Conservation (phyloP, 2,113 vertebrate genomes). For the Mustelus asterias region DNA sequence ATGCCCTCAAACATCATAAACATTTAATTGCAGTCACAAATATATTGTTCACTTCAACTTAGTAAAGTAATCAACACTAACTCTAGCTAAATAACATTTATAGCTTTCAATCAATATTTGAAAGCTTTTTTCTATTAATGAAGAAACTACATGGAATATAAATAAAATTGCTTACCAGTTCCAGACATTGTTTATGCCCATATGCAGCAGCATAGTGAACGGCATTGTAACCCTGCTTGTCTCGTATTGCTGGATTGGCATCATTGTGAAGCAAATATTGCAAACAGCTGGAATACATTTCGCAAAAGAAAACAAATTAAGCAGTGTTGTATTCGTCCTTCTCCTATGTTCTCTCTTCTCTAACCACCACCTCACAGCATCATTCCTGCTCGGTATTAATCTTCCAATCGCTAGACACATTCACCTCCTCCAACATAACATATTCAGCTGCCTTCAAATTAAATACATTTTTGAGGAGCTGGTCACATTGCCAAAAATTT, state of each 20-base stretch:
- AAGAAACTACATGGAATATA: not conserved
- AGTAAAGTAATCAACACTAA: not conserved
- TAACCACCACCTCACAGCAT: not conserved
- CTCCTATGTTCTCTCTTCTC: not conserved
- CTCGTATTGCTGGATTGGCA: conserved; percentile 76
- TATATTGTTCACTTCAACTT: not conserved
- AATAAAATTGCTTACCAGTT: conserved; percentile 68
- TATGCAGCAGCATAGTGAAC: conserved; percentile 93
- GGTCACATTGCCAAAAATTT: not conserved
- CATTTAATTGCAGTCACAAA: not conserved
- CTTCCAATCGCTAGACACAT: not conserved
- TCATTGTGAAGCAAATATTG: conserved; percentile 87
- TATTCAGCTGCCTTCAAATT: not conserved
- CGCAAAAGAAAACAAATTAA: not conserved
- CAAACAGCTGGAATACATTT: conserved; percentile 68
- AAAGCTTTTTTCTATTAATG: not conserved
- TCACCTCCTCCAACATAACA: not conserved
- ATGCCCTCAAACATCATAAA: not conserved
- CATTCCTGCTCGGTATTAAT: not conserved
- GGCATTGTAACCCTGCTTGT: conserved; percentile 87
- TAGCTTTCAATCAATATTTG: not conserved
- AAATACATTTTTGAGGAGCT: not conserved
- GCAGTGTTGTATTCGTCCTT: not conserved
- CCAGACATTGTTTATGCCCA: conserved; percentile 85
- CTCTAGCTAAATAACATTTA: not conserved